These are phyloP conservation scores for Uloborus plumipes DNA, from an alignment of 2,888 invertebrate species.

Conservation along the genomic window DNA sequence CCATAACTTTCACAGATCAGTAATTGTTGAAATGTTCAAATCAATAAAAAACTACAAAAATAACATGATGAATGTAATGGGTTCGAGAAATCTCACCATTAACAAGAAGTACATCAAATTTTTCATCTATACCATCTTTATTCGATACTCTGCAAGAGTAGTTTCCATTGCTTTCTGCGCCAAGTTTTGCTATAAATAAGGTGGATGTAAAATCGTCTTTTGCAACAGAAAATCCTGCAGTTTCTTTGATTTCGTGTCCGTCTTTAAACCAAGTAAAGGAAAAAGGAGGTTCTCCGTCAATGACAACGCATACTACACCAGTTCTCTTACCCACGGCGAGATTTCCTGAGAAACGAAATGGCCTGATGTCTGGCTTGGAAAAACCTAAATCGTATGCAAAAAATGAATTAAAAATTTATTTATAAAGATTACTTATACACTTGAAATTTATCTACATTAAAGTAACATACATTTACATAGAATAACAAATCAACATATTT, in stretches of 20 bases:
- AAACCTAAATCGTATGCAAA: too few species aligned
- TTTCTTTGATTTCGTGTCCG: slow-evolving; percentile 11
- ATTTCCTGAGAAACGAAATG: slow-evolving; percentile 23
- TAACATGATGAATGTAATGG: too few species aligned
- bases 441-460: too few species aligned
- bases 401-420: too few species aligned
- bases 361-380: not conserved
- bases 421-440: too few species aligned
- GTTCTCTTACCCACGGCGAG: slow-evolving; percentile 9
- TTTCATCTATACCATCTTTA: slow-evolving; percentile 16
- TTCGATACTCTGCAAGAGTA: slow-evolving; percentile 54
- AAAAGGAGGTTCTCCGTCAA: slow-evolving; percentile 56
- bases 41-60: too few species aligned
- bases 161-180: slow-evolving; percentile 40
- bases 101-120: slow-evolving; percentile 15
- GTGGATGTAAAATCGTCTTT: slow-evolving; percentile 24
- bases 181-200: slow-evolving; percentile 28
- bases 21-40: too few species aligned
- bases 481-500: too few species aligned
- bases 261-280: slow-evolving; percentile 64
- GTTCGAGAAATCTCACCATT: slow-evolving; percentile 22
- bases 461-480: too few species aligned
- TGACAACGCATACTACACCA: slow-evolving; percentile 37
- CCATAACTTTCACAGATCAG: too few species aligned
- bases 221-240: not conserved